phyloP scores from a whole-genome alignment of 1,140 invertebrate genomes.

The Nixonia krombeini region DNA sequence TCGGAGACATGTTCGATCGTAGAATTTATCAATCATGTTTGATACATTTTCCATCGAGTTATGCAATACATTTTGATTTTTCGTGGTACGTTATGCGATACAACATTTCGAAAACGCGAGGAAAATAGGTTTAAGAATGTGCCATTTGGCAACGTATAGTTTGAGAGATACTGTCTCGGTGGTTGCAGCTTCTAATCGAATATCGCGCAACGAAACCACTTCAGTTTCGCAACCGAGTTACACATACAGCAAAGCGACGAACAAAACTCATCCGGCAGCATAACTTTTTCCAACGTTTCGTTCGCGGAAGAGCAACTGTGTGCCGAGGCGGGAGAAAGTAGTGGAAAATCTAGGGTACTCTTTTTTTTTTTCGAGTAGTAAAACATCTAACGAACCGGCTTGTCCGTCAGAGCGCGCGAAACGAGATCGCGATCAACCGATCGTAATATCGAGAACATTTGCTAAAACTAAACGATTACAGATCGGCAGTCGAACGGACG shows the following conservation, averaged over 20 bases:
- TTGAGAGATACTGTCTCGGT: conserved; percentile 21
- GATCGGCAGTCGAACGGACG: conserved; percentile 22
- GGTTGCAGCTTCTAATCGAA: conserved; percentile 23
- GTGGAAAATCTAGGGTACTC: not conserved
- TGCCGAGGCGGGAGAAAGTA: not conserved
- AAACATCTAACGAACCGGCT: too few species aligned
- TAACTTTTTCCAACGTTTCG: not conserved
- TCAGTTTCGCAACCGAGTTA: conserved; percentile 18
- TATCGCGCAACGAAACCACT: conserved; percentile 14
- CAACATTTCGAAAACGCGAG: not conserved
- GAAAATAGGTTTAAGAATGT: too few species aligned
- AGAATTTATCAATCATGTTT: too few species aligned
- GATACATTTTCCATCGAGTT: too few species aligned
- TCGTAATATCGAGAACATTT: too few species aligned
- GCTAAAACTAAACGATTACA: not conserved
- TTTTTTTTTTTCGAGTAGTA: too few species aligned
- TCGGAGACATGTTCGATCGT: too few species aligned
- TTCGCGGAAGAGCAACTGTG: too few species aligned
- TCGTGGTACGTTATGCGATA: not conserved
- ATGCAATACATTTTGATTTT: not conserved
- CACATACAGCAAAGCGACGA: not conserved
- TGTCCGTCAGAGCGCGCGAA: too few species aligned
- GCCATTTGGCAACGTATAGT: conserved; percentile 14
- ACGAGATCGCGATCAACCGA: too few species aligned
- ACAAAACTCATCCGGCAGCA: not conserved